Evolutionary conservation across 2,888 invertebrate species (phyloP), one percentile per base, ranked within the genome.

Genomic region (Phengaris alcon): DNA sequence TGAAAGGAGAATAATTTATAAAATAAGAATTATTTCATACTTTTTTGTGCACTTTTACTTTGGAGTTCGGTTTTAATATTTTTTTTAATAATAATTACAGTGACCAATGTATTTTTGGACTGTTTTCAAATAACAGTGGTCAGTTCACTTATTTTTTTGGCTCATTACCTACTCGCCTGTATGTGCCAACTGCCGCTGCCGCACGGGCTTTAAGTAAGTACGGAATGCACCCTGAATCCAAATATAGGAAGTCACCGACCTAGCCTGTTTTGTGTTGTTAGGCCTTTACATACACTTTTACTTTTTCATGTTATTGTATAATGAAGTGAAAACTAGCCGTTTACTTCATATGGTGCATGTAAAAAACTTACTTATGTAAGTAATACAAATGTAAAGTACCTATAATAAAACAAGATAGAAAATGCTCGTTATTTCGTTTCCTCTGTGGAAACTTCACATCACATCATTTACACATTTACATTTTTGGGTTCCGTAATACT

Each of bases 241-340:
- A 57, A 3, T 57, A 15, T 22, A 59, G 59, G 59, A 59, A 59
- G 59, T 22, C 9, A 59, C 4, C 22, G 59, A 59, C 59, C 22
- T 59, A 22, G 59, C 59, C 15, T 15, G 59, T 15, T 59, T 15
- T 4, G 1, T 7, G 48, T 48, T 6, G 6, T 48, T 48, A 7
- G 48, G 7, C 48, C 48, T 48, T 48, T 48, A 48, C 48, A 48
- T 59, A 22, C 59, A 59, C 59, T 59, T 59, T 59, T 59, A 59
- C 59, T 59, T 59, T 7, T 22, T 59, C 59, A 22, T 59, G 59
- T 59, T 22, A n/a, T 59, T 59, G 57, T 57, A 57, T 57, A 22
- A 57, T 57, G 59, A 59, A 59, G 59, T 59, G 59, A 59, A 57
- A 59, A 59, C 59, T 9, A 59, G 15, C 59, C 59, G 22, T 59